Conservation (phyloP, 2,888 invertebrate genomes). For the Drosophila recens region DNA sequence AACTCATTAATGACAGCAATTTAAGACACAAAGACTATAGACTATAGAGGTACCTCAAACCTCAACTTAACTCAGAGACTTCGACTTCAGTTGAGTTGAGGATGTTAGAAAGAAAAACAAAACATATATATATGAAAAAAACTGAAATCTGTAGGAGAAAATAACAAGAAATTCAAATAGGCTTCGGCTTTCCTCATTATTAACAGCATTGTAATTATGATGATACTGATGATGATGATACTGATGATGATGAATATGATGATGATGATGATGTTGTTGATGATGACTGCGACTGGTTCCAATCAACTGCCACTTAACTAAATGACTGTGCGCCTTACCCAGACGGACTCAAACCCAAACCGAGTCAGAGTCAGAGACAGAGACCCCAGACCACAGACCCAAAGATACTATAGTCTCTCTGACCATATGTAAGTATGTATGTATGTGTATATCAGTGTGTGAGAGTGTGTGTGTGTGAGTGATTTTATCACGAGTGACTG, state of each 20-base stretch:
- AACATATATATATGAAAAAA: constrained; percentile 17
- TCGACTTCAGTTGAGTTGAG: neutral
- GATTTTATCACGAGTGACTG: constrained; percentile 83
- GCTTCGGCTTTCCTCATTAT: constrained; percentile 34
- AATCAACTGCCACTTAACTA: constrained; percentile 81
- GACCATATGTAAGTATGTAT: constrained; percentile 12
- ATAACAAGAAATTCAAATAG: constrained; percentile 53
- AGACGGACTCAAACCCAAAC: constrained; percentile 37
- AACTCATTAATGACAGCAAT: constrained; percentile 83
- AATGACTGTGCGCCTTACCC: constrained; percentile 76
- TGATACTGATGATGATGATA: constrained; percentile 15
- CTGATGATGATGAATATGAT: constrained; percentile 4
- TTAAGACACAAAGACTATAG: constrained; percentile 59
- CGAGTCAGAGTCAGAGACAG: constrained; percentile 25
- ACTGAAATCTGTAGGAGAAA: constrained; percentile 57
- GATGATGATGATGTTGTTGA: constrained; percentile 27
- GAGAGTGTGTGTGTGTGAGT: constrained; percentile 8
- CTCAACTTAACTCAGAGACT: neutral
- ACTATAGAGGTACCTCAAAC: neutral
- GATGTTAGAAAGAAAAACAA: constrained; percentile 12
- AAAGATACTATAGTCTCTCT: constrained; percentile 21
- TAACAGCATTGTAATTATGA: constrained; percentile 7
- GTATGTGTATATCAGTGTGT: neutral
- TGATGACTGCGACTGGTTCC: constrained; percentile 71
- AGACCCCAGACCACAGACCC: constrained; percentile 33